Evolutionary conservation across 2,113 vertebrate genomes (phyloP), one percentile per base, ranked within the genome.

Genomic region (Crotalus tigris): DNA sequence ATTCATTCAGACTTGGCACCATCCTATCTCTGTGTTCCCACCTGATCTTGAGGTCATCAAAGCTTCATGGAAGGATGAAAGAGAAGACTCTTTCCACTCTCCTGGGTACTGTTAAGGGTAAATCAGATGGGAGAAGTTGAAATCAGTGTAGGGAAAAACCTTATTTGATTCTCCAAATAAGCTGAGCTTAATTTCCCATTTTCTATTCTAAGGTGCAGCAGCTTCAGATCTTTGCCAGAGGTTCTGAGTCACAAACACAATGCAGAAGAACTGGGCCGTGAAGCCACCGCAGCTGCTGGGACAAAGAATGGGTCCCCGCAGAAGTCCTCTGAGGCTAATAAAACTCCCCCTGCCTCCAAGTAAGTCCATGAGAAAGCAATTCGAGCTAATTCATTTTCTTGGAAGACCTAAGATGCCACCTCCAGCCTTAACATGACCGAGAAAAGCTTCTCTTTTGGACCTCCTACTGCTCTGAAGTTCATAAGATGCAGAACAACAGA

Each of bases 221-320:
- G 96, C 89, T 94, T 97, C 75, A 98, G 97, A 91, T 97, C 98
- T 29, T 95, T 98, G 86, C 98, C 98, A 0, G 96, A 95, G 91
- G 95, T 91, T 0, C 55, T 97, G 93, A 97, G 94, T 61, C 91
- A 17, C 0, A 93, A 26, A 2, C 59, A 93, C 0, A 5, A 24
- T 2, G 90, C 49, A 4, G 94, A 92, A 91, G 95, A 95, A 19
- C 87, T 0, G 0, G 92, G 95, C 0, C 91, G 95, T 1, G 1
- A 85, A 1, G 5, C 15, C 15, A n/a, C 93, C 17, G 69, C n/a
- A 15, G 92, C 59, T 0, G 0, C 93, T 9, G 91, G 93, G 57
- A 75, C 51, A 58, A n/a, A 87, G 33, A 13, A 44, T 9, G 88
- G 26, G 10, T 55, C 51, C 21, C 86, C 29, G 19, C 91, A 94